Base-by-base conservation (phyloP, 2,113 vertebrate species). In the Morphnarchus princeps region DNA sequence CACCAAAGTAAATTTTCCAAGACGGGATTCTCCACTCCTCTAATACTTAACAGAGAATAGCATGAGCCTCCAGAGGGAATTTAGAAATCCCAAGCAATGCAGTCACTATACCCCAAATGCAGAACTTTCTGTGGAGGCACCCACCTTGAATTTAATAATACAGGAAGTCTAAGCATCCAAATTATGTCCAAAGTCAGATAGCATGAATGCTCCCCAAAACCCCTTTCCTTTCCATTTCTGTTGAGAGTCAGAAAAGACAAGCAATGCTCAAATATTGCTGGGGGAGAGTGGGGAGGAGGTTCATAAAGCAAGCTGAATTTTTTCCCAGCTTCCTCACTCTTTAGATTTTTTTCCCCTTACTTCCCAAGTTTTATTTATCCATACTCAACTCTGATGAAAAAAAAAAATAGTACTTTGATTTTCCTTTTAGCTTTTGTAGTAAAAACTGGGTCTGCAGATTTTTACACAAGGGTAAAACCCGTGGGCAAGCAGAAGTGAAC, bases 351-450 rank as follows among this genome's bases (percentile, higher is more conserved):
- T 86, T 50, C 18, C 49, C 59, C 17, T 76, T 49, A 50, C 85
- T 59, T 76, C 47, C 2, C 42, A 96, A 91, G 29, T 90, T 97
- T 83, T 96, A 85, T 96, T 93, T 95, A 93, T 89, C 57, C 59
- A 69, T 72, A 94, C 10, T 85, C 65, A 91, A 58, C 54, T 31
- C 47, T 76, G 45, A 80, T 72, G 4, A 72, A 47, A 70, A 82
- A 87, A 50, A 92, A 95, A 3, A 87, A 13, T 28, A 93, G 72
- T 34, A 11, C 6, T 54, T 25, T 84, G 11, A 76, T 86, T 78
- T 2, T 85, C 5, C 8, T 88, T 69, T 82, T 54, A 70, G 8
- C 10, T 14, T 72, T 87, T 69, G 5, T 32, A 50, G 47, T 59
- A 49, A 83, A 87, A 94, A 71, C 1, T 42, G 9, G 5, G 8